Evolutionary conservation across 1,140 invertebrate species (phyloP), one percentile per base, ranked within the genome.

Genomic region (Microvelia longipes): DNA sequence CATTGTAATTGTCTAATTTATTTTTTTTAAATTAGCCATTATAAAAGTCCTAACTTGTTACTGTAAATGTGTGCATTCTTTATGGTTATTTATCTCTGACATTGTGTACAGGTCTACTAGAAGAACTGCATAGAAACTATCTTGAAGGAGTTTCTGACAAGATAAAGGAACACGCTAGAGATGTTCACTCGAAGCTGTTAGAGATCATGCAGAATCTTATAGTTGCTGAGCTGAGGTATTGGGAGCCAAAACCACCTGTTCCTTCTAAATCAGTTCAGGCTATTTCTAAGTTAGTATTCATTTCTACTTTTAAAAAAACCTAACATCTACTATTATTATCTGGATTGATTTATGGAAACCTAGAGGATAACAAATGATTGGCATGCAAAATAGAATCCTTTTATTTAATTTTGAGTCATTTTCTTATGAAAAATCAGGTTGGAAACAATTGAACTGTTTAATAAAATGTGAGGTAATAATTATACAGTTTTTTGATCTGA

Each of bases 201-300:
- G 83, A 86, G 26, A 93, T 98, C 75, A 91, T 98, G 66, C 90
- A 89, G 74, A 90, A 89, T 75, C 86, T 94, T 74, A 80, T 96
- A 24, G 85, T 84, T 30, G 85, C 84, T 66, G 90, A 94, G 76
- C 80, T 95, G 71, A 82, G 82, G 19, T 83, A 83, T 72, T 98
- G 96, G 95, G 92, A 94, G 78, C 94, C 94, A 0, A 90, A 92
- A 76, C 93, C 95, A 27, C 95, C 96, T 1, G 90, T 98, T 73
- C 96, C 96, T 29, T 98, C 96, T 1, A 86, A 89, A 75, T 88
- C 89, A 75, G 97, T 98, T 80, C 86, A 92, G 72, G 90, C 89
- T 80, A 92, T 98, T 76, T 94, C 92, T 68, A 84, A 79, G 82
- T 83, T 77, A 74, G 69, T 71, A 27, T 50, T n/a, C 60, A 15